phyloP scores from a whole-genome alignment of 2,113 vertebrate species.

The Archocentrus centrarchus region DNA sequence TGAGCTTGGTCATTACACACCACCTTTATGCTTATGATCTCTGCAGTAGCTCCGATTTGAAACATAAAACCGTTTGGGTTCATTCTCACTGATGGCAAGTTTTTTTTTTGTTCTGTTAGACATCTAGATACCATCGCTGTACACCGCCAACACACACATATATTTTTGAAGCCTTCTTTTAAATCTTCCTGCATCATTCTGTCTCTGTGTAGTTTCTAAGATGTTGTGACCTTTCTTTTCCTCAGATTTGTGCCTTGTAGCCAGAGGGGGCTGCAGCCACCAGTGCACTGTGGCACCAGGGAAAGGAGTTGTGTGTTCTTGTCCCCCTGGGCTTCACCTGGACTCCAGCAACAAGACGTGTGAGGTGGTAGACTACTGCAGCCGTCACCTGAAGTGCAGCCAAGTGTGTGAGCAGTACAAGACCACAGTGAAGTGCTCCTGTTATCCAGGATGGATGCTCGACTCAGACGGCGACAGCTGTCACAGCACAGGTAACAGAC shows the following conservation, averaged over 20 bases:
- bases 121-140: too few relatives aligned
- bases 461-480: conserved; percentile 91
- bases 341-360: conserved; percentile 91
- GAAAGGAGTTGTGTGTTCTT: conserved; percentile 91
- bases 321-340: conserved; percentile 89
- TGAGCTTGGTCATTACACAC: neutral
- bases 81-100: neutral
- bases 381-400: conserved; percentile 91
- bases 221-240: conserved; percentile 8
- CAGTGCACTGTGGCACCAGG: conserved; percentile 93
- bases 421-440: conserved; percentile 94
- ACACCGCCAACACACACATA: neutral
- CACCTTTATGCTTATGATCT: conserved; percentile 13
- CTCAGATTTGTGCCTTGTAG: conserved; percentile 91
- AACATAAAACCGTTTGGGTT: neutral
- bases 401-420: conserved; percentile 97
- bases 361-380: conserved; percentile 93
- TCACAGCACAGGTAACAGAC: conserved; percentile 86
- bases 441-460: conserved; percentile 94
- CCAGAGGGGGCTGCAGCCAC: conserved; percentile 96
- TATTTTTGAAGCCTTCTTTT: neutral
- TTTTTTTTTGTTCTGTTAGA: neutral
- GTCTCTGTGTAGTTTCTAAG: conserved; percentile 10
- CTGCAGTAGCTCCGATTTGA: neutral
- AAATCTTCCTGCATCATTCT: too few relatives aligned